phyloP scores from a whole-genome alignment of 2,113 vertebrate genomes.

The Chitala chitala region DNA sequence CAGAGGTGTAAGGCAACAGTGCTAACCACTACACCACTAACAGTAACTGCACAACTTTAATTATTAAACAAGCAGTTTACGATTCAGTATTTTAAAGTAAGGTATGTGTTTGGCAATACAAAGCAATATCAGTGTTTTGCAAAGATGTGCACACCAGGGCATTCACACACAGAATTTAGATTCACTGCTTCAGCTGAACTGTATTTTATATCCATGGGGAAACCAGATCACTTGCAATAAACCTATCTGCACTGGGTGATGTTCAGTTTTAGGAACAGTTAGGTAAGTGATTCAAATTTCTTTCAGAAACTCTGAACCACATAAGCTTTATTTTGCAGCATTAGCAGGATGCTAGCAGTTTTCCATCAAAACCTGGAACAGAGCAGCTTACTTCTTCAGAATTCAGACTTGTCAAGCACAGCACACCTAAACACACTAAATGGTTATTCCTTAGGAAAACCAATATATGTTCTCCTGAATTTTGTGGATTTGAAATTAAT shows the following conservation, averaged over 20 bases:
- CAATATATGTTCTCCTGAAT: conserved; percentile 3
- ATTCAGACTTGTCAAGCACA: background rate
- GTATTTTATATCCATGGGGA: background rate
- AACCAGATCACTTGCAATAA: background rate
- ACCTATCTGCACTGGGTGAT: background rate
- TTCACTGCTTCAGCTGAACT: background rate
- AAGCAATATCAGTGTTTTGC: no score
- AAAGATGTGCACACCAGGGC: background rate
- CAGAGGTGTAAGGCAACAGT: no score
- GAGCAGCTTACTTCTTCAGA: background rate
- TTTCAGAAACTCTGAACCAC: background rate
- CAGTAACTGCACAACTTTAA: no score
- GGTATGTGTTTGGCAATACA: no score
- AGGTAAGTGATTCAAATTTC: background rate
- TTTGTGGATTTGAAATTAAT: conserved; percentile 1
- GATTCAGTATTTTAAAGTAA: no score
- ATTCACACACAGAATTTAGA: background rate
- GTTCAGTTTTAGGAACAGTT: background rate
- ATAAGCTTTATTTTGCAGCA: background rate
- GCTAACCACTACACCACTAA: no score
- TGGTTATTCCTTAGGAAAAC: background rate
- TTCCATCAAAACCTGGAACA: background rate
- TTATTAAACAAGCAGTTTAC: no score
- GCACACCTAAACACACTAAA: background rate
- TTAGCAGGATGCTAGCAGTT: background rate